phyloP scores from a whole-genome alignment of 2,113 vertebrate species.

The Hippocampus mohnikei region DNA sequence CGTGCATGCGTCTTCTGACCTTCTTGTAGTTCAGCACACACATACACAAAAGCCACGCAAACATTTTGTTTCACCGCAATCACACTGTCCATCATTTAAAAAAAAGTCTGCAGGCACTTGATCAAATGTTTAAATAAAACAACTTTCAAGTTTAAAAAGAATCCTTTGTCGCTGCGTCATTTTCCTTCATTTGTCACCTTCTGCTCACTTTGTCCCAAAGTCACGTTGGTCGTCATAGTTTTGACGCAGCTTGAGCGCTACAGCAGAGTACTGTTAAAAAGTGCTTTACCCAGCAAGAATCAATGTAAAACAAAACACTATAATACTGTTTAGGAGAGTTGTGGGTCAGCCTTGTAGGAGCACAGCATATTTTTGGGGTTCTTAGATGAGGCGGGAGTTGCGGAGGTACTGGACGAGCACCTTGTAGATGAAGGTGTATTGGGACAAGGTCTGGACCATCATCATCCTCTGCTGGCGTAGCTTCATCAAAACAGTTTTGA shows the following conservation, averaged over 20 bases:
- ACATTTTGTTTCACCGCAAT: background rate
- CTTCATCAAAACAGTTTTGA: slow-evolving; percentile 80
- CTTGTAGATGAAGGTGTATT: slow-evolving; percentile 94
- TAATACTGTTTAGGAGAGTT: slow-evolving; percentile 71
- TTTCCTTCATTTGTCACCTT: background rate
- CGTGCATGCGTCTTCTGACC: background rate
- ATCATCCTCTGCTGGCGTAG: slow-evolving; percentile 91
- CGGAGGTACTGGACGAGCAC: slow-evolving; percentile 93
- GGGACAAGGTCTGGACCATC: slow-evolving; percentile 93
- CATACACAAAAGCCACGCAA: background rate
- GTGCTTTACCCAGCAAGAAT: slow-evolving; percentile 63
- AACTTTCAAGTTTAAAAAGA: background rate
- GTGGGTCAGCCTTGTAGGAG: slow-evolving; percentile 3
- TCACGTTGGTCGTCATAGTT: slow-evolving; percentile 16
- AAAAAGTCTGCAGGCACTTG: slow-evolving; percentile 4
- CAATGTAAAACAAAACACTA: slow-evolving; percentile 53
- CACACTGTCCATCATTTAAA: background rate
- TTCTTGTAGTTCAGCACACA: background rate
- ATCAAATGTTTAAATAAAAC: background rate
- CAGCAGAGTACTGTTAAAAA: slow-evolving; percentile 60
- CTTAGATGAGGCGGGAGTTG: slow-evolving; percentile 91
- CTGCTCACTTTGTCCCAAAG: slow-evolving; percentile 11
- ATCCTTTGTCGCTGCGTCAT: background rate
- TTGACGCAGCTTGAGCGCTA: slow-evolving; percentile 59
- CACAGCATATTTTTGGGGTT: background rate